Conservation (phyloP, 2,797 vertebrate genomes). For the Poecile montanus region DNA sequence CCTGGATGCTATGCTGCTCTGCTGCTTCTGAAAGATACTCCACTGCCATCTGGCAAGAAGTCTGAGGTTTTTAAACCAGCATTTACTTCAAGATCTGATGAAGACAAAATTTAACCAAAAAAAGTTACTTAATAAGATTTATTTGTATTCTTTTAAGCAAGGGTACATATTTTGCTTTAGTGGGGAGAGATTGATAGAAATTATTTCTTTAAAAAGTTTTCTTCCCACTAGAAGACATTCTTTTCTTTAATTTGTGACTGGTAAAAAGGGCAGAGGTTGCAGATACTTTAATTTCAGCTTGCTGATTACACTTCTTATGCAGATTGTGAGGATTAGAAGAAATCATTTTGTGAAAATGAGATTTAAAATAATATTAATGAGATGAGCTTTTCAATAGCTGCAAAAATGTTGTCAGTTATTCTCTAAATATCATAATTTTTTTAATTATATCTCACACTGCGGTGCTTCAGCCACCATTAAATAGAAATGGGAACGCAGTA, state of each 20-base stretch:
- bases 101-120: background rate
- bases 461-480: background rate
- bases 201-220: background rate
- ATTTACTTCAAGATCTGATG: background rate
- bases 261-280: conserved; percentile 49
- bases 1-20: background rate
- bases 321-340: conserved; percentile 53
- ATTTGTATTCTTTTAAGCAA: background rate
- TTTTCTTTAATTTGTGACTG: conserved; percentile 52
- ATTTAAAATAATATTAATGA: conserved; percentile 52
- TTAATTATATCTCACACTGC: background rate
- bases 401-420: conserved; percentile 19
- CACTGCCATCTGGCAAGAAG: background rate
- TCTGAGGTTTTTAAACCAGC: background rate
- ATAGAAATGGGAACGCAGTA: background rate
- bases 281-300: conserved; percentile 65
- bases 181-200: background rate
- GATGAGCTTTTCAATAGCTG: conserved; percentile 21
- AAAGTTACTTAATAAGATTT: background rate
- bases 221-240: background rate
- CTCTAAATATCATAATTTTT: conserved; percentile 14
- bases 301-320: conserved; percentile 57
- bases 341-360: conserved; percentile 62
- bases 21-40: background rate
- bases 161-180: background rate